Evolutionary conservation across 2,113 vertebrate genomes (phyloP), one percentile per base, ranked within the genome.

Genomic region (Xiphias gladius): DNA sequence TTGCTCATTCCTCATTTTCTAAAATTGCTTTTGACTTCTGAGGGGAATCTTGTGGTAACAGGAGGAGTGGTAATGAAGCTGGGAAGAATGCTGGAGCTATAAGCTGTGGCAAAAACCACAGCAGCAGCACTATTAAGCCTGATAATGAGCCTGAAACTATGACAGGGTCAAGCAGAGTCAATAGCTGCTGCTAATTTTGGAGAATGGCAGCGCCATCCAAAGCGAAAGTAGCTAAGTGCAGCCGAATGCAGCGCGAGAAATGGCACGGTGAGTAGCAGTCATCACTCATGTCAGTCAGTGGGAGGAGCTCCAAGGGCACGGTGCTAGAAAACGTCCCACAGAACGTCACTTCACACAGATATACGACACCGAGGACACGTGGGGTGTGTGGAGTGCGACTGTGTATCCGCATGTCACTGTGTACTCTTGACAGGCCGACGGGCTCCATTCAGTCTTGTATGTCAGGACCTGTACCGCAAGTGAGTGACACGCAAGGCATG

Each of bases 111-210:
- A 46, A 71, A 90, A 79, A 65, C 65, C 79, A 66, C 84, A 86
- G 69, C 10, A 41, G n/a, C 43, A 0, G 61, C 22, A 52, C 62
- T 86, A 82, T 87, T 71, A 82, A 57, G 71, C 79, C n/a, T 8
- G 68, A 83, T 91, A 92, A 92, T 90, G 86, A 92, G 87, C 41
- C 84, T 20, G 65, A 76, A 28, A 59, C 77, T 28, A 62, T 86
- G 88, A 90, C 81, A 74, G 87, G 86, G 84, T 90, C 82, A 90
- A 82, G 76, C 77, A 41, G 82, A 75, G 84, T 86, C 88, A 85
- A 83, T 54, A 22, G 82, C 72, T 76, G 87, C 69, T 78, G 78
- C 85, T 89, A 79, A 84, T 86, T 92, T 82, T 76, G 69, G 80
- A 76, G 20, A 48, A 70, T 0, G 30, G 46, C 57, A 20, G 28